These are phyloP conservation scores for Molanna angustata DNA, from an alignment of 2,888 invertebrate species.

Conservation along the genomic window DNA sequence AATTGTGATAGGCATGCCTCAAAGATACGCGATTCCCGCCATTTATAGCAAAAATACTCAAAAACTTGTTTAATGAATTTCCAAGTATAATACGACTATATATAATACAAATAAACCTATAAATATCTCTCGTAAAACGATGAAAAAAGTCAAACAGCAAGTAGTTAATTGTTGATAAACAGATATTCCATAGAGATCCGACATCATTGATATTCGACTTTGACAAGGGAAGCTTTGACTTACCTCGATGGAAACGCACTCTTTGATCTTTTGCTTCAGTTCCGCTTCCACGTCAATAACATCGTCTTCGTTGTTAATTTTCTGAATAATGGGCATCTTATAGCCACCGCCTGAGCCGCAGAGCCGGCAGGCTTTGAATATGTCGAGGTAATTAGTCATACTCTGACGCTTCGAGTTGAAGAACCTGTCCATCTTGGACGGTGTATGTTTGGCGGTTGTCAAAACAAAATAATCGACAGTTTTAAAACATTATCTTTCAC, in stretches of 20 bases:
- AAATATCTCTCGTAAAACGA: no score
- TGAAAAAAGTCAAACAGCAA: no score
- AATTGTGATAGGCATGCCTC: no score
- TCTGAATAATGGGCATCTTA: conserved; percentile 54
- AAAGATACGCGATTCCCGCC: no score
- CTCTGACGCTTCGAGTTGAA: conserved; percentile 41
- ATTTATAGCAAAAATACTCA: no score
- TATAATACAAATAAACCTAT: no score
- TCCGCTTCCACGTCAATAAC: conserved; percentile 23
- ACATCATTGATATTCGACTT: no score
- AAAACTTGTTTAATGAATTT: no score
- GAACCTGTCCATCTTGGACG: conserved; percentile 25
- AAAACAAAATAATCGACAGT: neutral
- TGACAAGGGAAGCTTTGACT: no score
- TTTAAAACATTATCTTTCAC: conserved; percentile 1
- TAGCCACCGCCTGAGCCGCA: conserved; percentile 53
- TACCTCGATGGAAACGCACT: conserved; percentile 52
- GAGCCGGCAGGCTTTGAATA: conserved; percentile 50
- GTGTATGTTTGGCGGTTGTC: neutral
- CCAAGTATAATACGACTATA: no score
- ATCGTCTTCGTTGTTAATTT: conserved; percentile 34
- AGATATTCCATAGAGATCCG: no score
- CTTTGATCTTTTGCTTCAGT: conserved; percentile 47
- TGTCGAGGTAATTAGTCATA: conserved; percentile 45
- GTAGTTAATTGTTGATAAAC: no score